A percentile compares a stretch with the other conserved stretches of the same genome.
Evolutionary conservation across 2,888 invertebrate genomes (phyloP).

Genomic region (Electrophaes corylata): DNA sequence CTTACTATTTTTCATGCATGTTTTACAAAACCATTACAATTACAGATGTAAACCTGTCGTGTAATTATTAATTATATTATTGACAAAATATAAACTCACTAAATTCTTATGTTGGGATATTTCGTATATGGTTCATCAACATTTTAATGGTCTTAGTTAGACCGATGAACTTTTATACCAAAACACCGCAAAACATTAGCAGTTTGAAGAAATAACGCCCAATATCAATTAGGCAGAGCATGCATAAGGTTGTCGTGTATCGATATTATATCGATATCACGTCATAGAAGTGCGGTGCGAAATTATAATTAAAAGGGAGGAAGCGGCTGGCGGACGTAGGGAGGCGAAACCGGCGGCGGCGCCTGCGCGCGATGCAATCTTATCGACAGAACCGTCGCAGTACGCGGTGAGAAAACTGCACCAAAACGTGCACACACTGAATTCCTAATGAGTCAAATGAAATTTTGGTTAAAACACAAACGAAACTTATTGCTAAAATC

Average conservation of each 20-base stretch:
- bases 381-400: slow-evolving; percentile 50
- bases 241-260: slow-evolving; percentile 37
- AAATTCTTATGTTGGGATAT: not conserved
- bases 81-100: not conserved
- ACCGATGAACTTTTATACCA: slow-evolving; percentile 14
- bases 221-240: slow-evolving; percentile 43
- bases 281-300: slow-evolving; percentile 61
- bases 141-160: slow-evolving; percentile 14
- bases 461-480: slow-evolving; percentile 41
- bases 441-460: slow-evolving; percentile 63
- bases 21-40: slow-evolving; percentile 55
- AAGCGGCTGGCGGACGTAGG: slow-evolving; percentile 71
- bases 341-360: slow-evolving; percentile 70
- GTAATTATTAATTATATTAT: not conserved
- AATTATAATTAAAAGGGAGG: slow-evolving; percentile 78
- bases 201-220: slow-evolving; percentile 37
- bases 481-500: slow-evolving; percentile 10
- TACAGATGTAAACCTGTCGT: slow-evolving; percentile 50
- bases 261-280: slow-evolving; percentile 41
- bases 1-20: slow-evolving; percentile 64
- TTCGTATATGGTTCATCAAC: slow-evolving; percentile 10
- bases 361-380: slow-evolving; percentile 76
- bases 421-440: slow-evolving; percentile 63
- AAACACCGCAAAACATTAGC: slow-evolving; percentile 17
- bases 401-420: slow-evolving; percentile 67